Percentiles rank a stretch among this genome's conserved stretches.
These are phyloP conservation scores for Cliona cf. orientalis DNA, from an alignment of 37 sponge, comb jelly and placozoan genomes.

Conservation along the genomic window DNA sequence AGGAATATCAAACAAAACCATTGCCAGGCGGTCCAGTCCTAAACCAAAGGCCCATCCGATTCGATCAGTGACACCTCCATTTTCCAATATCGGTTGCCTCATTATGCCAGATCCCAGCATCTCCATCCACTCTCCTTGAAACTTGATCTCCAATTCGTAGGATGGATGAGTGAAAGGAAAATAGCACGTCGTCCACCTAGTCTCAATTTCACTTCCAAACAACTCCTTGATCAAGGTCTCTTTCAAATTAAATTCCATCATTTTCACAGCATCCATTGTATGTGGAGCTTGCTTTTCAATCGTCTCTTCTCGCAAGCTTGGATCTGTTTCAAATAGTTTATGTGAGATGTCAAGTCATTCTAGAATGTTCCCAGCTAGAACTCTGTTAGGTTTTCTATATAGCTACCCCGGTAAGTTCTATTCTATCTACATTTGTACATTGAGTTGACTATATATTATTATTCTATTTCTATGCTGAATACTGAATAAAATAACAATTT, in stretches of 20 bases:
- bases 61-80: slow-evolving; percentile 60
- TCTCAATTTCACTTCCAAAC: slow-evolving; percentile 75
- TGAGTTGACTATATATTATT: too few species aligned
- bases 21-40: slow-evolving; percentile 93
- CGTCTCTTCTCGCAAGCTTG: slow-evolving; percentile 26
- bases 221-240: slow-evolving; percentile 70
- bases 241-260: slow-evolving; percentile 75
- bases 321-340: slow-evolving; percentile 52
- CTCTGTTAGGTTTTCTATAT: too few species aligned
- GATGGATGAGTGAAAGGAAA: slow-evolving; percentile 99
- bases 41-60: slow-evolving; percentile 98
- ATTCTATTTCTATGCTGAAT: too few species aligned
- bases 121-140: slow-evolving; percentile 92
- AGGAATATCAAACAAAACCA: slow-evolving; percentile 90
- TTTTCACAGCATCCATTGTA: slow-evolving; percentile 78
- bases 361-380: too few species aligned
- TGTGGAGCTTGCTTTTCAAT: slow-evolving; percentile 73
- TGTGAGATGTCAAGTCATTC: too few species aligned
- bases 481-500: too few species aligned
- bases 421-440: too few species aligned
- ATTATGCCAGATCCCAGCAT: slow-evolving; percentile 94
- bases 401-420: too few species aligned
- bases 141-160: slow-evolving; percentile 90
- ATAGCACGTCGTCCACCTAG: slow-evolving; percentile 71
- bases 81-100: slow-evolving; percentile 70